Conservation (phyloP, 2,797 vertebrate genomes). For the Sebastes cheni region DNA sequence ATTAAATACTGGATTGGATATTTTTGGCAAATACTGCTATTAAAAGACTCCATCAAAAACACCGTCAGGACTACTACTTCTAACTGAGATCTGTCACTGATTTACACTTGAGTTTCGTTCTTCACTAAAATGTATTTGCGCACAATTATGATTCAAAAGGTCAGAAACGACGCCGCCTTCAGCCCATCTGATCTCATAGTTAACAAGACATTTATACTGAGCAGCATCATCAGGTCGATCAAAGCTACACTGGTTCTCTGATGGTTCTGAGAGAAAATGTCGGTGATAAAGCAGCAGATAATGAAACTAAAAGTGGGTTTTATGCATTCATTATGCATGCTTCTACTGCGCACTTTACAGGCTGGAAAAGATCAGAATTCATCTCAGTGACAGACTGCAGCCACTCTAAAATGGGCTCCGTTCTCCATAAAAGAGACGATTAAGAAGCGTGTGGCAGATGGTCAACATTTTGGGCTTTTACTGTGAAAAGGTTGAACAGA, state of each 20-base stretch:
- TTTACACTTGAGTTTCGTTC: not conserved
- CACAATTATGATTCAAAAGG: not conserved
- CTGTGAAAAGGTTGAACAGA: conserved; percentile 21
- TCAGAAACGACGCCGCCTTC: not conserved
- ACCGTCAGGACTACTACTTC: not conserved
- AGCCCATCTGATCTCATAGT: not conserved
- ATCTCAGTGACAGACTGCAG: conserved; percentile 1
- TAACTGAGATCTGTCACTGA: not conserved
- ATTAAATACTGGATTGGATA: not conserved
- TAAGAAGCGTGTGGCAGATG: conserved; percentile 31
- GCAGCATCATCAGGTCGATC: not conserved
- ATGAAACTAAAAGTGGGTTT: not conserved
- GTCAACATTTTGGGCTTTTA: conserved; percentile 25
- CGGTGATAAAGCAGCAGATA: not conserved
- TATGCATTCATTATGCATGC: not conserved
- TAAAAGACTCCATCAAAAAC: not conserved
- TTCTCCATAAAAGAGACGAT: conserved; percentile 26
- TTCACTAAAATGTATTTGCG: not conserved
- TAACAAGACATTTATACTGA: not conserved
- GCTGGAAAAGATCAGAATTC: conserved; percentile 23
- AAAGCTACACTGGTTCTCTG: not conserved
- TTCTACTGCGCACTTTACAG: not conserved
- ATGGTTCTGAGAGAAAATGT: not conserved
- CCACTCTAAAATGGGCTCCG: not conserved
- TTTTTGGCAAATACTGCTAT: not conserved